Base-by-base conservation (phyloP, 1,140 invertebrate genomes). In the Acyrthosiphon pisum region DNA sequence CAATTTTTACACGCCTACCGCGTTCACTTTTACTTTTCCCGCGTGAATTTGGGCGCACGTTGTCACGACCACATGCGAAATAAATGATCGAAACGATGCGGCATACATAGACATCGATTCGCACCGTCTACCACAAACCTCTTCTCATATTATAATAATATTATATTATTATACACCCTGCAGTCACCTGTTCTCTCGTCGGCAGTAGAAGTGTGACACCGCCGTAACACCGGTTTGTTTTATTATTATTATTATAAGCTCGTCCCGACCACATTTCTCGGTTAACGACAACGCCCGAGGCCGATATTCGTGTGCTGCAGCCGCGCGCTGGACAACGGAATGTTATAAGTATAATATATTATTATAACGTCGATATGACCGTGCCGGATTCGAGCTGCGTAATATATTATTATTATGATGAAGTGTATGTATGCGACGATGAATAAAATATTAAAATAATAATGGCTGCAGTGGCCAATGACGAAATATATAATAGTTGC, bases 201-300 rank as follows among this genome's bases (percentile, higher is more conserved):
- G n/a, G 35, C 83, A 26, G 23, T 84, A 26, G 7, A 76, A 76
- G 30, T 53, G 87, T 89, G 87, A 89, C 87, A 89, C 86, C 48
- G 48, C 11, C n/a, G 48, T 89, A n/a, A 89, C 87, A 89, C 87
- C 87, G 87, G 87, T 89, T 89, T 53, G 87, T 89, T 88, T 35
- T 88, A 84, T 84, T 84, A 84, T 83, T 37, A 86, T 87, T 87
- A 87, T 46, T 89, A 89, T 89, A 89, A 89, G 87, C 87, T 89
- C 87, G 87, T 89, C 48, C n/a, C 48, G 87, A 89, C 87, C 87
- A 89, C 87, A 89, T 89, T 89, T 89, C 87, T 89, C 87, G 87
- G 41, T 89, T 50, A 89, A 89, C 87, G 87, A 89, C 87, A 89
- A 87, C n/a, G 87, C 87, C 48, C 22, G 87, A 89, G 87, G 87